Evolutionary conservation across 1,140 invertebrate species (phyloP), one percentile per base, ranked within the genome.

Genomic region (Lutraria rhynchaena): DNA sequence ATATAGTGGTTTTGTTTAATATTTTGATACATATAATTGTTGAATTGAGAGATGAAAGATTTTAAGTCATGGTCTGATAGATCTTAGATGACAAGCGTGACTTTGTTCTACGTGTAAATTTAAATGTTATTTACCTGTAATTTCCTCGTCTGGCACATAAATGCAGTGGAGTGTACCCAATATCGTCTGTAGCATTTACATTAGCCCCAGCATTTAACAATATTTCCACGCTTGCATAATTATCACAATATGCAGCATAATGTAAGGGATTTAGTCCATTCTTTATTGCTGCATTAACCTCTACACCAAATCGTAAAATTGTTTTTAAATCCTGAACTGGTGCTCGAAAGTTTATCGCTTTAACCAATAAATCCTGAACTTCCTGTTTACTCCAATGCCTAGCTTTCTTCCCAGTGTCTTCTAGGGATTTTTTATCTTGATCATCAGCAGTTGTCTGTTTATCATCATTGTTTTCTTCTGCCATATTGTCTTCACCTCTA

Each of bases 141-240:
- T 93, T 95, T 92, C 97, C 97, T 87, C 96, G 96, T 83, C 98
- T 96, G 3, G 96, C 95, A 44, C 96, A 96, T 46, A 98, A 93
- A 92, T 98, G 97, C 55, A 98, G 92, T 1, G 97, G 95, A 57
- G 96, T 97, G 91, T 98, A 98, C 0, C 97, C 97, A 84, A 97
- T 96, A 87, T 98, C 96, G 89, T 98, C 97, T 13, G 94, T 94
- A 0, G 96, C 95, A 92, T 98, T 97, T 22, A 98, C 95, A 89
- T 97, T 95, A 3, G 96, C 95, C 9, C 95, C 95, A 93, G 85
- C 63, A 13, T 89, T 87, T 2, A 93, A 61, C 27, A 93, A 87
- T 41, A 91, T 51, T 53, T 75, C 73, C 0, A 96, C 95, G 0
- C 96, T 96, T 87, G 97, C 96, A 41, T 95, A 93, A 91, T 98